phyloP scores from a whole-genome alignment of 2,113 vertebrate species.

The Spermophilus dauricus region DNA sequence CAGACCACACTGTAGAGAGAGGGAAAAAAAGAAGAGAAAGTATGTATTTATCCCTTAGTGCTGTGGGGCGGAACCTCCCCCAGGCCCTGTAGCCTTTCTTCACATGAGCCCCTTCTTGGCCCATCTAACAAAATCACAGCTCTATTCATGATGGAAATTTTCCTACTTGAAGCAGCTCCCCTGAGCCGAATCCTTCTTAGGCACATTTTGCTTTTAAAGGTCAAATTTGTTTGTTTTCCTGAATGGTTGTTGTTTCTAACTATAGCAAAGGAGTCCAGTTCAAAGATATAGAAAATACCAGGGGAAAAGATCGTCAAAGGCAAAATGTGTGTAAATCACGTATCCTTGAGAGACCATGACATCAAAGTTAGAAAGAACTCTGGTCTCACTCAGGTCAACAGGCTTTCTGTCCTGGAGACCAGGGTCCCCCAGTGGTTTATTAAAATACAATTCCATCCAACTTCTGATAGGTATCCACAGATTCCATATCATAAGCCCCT shows the following conservation, averaged over 20 bases:
- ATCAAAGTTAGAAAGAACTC: not conserved
- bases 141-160: not conserved
- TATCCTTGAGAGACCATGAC: not conserved
- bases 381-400: not conserved
- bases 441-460: not conserved
- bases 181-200: not conserved
- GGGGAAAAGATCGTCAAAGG: not conserved
- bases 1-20: not conserved
- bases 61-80: not conserved
- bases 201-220: slow-evolving; percentile 41
- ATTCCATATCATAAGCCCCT: not conserved
- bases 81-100: not conserved
- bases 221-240: slow-evolving; percentile 32
- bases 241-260: slow-evolving; percentile 52
- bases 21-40: not conserved
- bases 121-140: not conserved
- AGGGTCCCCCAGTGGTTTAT: not conserved
- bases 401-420: not conserved
- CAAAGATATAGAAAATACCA: slow-evolving; percentile 12
- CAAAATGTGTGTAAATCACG: not conserved
- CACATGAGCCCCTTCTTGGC: not conserved
- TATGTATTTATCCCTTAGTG: not conserved
- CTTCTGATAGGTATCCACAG: not conserved
- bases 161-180: not conserved
- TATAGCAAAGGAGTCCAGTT: not conserved